Evolutionary conservation across 2,888 invertebrate genomes (phyloP).

Genomic region (Cheilosia grossa): DNA sequence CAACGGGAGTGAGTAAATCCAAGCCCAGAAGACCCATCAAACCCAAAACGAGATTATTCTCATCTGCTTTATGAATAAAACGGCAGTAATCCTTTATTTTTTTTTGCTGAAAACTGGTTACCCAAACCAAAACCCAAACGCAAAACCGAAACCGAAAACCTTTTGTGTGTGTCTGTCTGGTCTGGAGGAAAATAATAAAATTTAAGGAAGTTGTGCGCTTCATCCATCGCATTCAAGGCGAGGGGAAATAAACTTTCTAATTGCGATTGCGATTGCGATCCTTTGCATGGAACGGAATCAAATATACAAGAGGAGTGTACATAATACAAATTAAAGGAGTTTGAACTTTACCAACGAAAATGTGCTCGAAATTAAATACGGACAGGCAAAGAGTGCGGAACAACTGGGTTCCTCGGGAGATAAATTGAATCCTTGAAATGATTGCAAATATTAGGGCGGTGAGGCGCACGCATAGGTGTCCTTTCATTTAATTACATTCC

Average conservation of each 20-base stretch:
- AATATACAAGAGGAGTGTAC: conserved; percentile 21
- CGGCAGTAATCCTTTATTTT: conserved; percentile 45
- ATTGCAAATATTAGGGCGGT: conserved; percentile 39
- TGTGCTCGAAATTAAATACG: background rate
- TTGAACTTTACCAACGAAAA: conserved; percentile 48
- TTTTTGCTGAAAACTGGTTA: background rate
- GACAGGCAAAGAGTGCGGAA: background rate
- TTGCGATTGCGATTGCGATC: conserved; percentile 60
- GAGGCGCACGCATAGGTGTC: conserved; percentile 31
- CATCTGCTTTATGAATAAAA: conserved; percentile 61
- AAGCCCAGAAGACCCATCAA: conserved; percentile 27
- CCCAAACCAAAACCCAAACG: conserved; percentile 4
- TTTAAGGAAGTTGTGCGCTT: conserved; percentile 13
- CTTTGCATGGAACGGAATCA: conserved; percentile 34
- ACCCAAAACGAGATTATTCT: conserved; percentile 49
- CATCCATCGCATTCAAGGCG: conserved; percentile 9
- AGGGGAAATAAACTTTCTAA: conserved; percentile 60
- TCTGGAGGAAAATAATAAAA: background rate
- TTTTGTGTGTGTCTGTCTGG: conserved; percentile 11
- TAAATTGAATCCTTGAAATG: conserved; percentile 30
- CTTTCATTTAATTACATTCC: conserved; percentile 58
- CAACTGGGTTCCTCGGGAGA: background rate
- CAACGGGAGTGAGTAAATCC: conserved; percentile 24
- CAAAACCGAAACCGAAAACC: conserved; percentile 5
- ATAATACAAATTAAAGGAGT: conserved; percentile 19